A percentile compares a stretch with the other conserved stretches of the same genome.
Conservation (phyloP, 1,140 invertebrate genomes). For the Psilanteris sp. region DNA sequence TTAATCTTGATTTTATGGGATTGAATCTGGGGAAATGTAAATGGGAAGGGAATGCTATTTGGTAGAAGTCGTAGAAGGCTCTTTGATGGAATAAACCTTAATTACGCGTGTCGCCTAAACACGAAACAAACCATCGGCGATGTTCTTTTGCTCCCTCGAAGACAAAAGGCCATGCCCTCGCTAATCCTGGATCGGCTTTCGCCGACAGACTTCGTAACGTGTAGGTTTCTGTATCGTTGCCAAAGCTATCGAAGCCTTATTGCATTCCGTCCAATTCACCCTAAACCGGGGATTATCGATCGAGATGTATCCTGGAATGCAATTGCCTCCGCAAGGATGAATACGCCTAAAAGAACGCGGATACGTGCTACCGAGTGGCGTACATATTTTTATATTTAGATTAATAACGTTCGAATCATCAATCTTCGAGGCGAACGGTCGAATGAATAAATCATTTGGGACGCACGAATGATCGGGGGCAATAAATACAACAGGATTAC, state of each 20-base stretch:
- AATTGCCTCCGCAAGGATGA: slow-evolving; percentile 23
- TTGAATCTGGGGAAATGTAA: background rate
- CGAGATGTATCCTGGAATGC: slow-evolving; percentile 49
- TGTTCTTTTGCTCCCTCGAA: slow-evolving; percentile 34
- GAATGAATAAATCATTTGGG: slow-evolving; percentile 11
- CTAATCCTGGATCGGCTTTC: slow-evolving; percentile 67
- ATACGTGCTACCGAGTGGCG: background rate
- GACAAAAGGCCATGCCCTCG: slow-evolving; percentile 50
- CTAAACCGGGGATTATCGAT: slow-evolving; percentile 61
- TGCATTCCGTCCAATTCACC: slow-evolving; percentile 63
- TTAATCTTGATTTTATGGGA: background rate
- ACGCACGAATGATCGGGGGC: background rate
- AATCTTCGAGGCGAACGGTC: too few relatives aligned
- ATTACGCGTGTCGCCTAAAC: slow-evolving; percentile 60
- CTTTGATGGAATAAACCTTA: slow-evolving; percentile 48
- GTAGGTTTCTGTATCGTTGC: slow-evolving; percentile 65
- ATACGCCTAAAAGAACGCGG: slow-evolving; percentile 7
- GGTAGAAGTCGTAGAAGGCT: slow-evolving; percentile 39
- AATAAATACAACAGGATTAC: slow-evolving; percentile 18
- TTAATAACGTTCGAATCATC: too few relatives aligned
- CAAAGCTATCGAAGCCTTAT: slow-evolving; percentile 63
- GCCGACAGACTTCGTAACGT: slow-evolving; percentile 43
- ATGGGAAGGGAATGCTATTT: background rate
- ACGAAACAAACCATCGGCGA: slow-evolving; percentile 59
- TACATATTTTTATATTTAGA: too few relatives aligned